Evolutionary conservation across 2,888 invertebrate genomes (phyloP), one percentile per base, ranked within the genome.

Genomic region (Luperina testacea): DNA sequence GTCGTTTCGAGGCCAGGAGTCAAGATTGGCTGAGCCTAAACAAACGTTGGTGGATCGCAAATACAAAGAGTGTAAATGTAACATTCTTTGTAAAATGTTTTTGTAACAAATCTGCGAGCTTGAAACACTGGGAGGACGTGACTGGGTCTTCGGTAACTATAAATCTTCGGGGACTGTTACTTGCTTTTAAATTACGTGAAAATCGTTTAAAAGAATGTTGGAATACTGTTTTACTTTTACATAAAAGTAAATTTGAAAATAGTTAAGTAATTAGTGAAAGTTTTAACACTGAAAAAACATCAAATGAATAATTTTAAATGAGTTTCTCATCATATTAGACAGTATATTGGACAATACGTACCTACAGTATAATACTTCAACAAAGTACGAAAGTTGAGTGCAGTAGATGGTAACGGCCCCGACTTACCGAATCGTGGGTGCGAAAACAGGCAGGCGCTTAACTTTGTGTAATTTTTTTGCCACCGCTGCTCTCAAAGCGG

Each of bases 1-100:
- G 83, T 82, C 80, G 86, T 72, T 81, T 83, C 78, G 84, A 83
- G 81, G 83, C 75, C 84, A 77, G 85, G 85, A 90, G 87, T 81
- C 85, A 82, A 86, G 89, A 89, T 89, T 86, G 85, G 80, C 63
- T 74, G 86, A 81, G 88, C 91, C 92, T 91, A 91, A 92, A 87
- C 89, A 91, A 92, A 92, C 88, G 85, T 80, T 77, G 80, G 81
- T 67, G 78, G 82, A 84, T 88, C 86, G 75, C 83, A 83, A 88
- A 89, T 83, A 88, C 82, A 87, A 83, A 89, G 82, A 73, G 77
- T 82, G 77, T 82, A 79, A 82, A 85, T 80, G 67, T 80, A 83
- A 79, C 82, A 88, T 90, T 90, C 86, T 88, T 88, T 82, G 75
- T 81, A 65, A 84, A 89, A 89, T 85, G 83, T 90, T 90, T 85